Conservation (phyloP, 2,888 invertebrate genomes). For the Leucophora obtusa region DNA sequence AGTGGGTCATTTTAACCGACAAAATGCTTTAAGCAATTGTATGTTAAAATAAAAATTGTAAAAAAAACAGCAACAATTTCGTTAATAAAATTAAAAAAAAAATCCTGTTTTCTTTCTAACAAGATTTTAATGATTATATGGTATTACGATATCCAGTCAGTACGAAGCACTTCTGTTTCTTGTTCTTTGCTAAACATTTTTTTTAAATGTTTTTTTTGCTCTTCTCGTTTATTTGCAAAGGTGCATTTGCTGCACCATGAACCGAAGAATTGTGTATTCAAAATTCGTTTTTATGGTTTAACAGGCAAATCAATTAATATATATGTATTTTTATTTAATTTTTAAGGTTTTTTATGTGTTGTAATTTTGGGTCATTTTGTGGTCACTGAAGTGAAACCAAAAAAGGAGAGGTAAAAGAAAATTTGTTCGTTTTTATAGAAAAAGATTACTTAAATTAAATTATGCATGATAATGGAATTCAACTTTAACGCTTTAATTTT, state of each 20-base stretch:
- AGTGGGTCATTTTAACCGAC: conserved; percentile 63
- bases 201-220: neutral
- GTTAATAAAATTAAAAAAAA: conserved; percentile 31
- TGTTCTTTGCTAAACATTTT: neutral
- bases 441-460: neutral
- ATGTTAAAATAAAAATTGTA: conserved; percentile 19
- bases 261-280: neutral
- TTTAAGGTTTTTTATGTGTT: neutral
- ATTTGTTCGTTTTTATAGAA: neutral
- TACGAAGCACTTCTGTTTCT: conserved; percentile 11
- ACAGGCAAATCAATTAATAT: conserved; percentile 57
- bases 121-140: conserved; percentile 58
- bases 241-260: neutral
- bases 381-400: conserved; percentile 14
- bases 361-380: conserved; percentile 43
- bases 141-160: neutral
- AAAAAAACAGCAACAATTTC: conserved; percentile 17
- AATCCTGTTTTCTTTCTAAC: conserved; percentile 60
- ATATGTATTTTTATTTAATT: too few relatives aligned
- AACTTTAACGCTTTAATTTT: neutral
- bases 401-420: neutral
- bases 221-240: neutral
- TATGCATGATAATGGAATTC: neutral
- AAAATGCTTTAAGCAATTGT: conserved; percentile 46
- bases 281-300: neutral